Evolutionary conservation across 1,140 invertebrate species (phyloP), one percentile per base, ranked within the genome.

Genomic region (Drosophila persimilis): DNA sequence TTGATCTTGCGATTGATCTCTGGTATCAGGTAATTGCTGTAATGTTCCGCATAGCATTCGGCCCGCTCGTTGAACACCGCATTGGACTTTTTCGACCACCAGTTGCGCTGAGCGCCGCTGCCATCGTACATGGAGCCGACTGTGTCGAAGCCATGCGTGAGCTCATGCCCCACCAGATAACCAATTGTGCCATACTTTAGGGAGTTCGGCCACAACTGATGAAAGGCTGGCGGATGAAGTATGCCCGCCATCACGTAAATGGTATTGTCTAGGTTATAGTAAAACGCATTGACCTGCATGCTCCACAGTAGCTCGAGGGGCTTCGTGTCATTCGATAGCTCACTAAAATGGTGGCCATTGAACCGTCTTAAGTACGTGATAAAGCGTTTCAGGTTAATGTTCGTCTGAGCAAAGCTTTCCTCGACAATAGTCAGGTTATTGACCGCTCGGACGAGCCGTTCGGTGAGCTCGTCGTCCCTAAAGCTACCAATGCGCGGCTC

Each of bases 161-260:
- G 61, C 47, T 90, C 89, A n/a, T 90, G 89, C 7, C 89, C 89
- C 7, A 89, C 63, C 22, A 90, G 44, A 26, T 80, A 90, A 1
- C 89, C 89, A 1, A 90, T 53, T 6, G 88, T 90, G 22, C 89
- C 89, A 24, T 74, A 90, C 71, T 90, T 90, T 1, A 90, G 45
- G 0, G 89, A 77, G 11, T 89, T 66, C 1, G 89, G 89, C 89
- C 89, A 90, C 2, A 53, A 51, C 2, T 73, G 73, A 80, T 98
- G 96, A 91, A 97, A 99, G 80, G 98, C 98, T 0, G 98, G 98
- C 60, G 95, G 94, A 88, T 99, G 98, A 0, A 99, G 93, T 58
- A 99, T 98, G 2, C 98, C 98, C 22, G 98, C 98, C 90, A 90
- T 90, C 0, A 90, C 89, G 58, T 85, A 85, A 1, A 91, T 90